These are phyloP conservation scores for Microcebus griseorufus DNA, from an alignment of 2,113 vertebrate genomes.

Conservation along the genomic window DNA sequence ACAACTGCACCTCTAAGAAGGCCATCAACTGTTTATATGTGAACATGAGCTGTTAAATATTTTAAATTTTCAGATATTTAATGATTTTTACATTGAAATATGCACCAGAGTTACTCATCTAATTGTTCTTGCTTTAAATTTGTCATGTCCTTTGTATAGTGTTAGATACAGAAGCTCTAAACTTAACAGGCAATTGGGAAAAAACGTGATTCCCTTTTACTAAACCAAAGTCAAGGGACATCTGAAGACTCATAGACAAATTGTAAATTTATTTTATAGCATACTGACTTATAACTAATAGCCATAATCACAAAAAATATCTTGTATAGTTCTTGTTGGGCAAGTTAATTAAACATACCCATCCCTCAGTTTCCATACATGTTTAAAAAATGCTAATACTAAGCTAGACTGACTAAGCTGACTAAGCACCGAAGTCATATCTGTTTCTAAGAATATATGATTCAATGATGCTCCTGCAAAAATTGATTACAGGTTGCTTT, in stretches of 20 bases:
- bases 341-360: neutral
- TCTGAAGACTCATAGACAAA: neutral
- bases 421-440: neutral
- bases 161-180: neutral
- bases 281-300: neutral
- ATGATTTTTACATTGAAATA: neutral
- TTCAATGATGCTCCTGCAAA: neutral
- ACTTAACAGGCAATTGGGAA: neutral
- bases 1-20: neutral
- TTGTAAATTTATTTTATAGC: neutral
- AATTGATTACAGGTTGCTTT: neutral
- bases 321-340: neutral
- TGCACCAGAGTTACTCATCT: neutral
- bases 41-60: neutral
- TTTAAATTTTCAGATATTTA: conserved; percentile 1
- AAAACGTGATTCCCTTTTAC: neutral
- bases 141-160: neutral
- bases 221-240: neutral
- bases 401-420: neutral
- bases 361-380: neutral
- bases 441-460: neutral
- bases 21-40: neutral
- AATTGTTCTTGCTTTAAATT: neutral
- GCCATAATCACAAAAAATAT: neutral
- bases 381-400: neutral